Evolutionary conservation across 1,140 invertebrate genomes (phyloP).

Genomic region (Ylistrum balloti): DNA sequence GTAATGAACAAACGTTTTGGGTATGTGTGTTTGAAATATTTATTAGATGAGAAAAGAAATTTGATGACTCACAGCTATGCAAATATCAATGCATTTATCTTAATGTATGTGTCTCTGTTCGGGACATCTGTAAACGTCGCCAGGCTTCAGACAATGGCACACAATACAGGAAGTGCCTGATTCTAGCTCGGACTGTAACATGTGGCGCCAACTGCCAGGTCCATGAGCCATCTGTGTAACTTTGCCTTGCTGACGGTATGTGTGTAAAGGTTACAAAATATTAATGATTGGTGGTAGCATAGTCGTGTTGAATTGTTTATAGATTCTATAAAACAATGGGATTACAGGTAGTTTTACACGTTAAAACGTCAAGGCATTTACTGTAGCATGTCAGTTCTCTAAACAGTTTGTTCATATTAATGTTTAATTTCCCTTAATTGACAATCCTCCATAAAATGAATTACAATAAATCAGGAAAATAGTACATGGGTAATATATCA

Average conservation of each 20-base stretch:
- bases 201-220: slow-evolving; percentile 1
- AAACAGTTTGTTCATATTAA: no score
- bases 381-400: no score
- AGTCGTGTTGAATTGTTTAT: no score
- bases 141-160: neutral
- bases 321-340: no score
- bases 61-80: neutral
- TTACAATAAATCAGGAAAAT: no score
- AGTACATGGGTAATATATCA: no score
- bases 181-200: neutral
- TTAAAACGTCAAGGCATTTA: no score
- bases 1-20: neutral
- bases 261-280: neutral
- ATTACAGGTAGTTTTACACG: no score
- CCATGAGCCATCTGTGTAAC: neutral
- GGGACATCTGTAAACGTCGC: neutral
- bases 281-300: no score
- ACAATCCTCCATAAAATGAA: no score
- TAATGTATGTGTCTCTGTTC: neutral
- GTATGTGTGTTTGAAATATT: no score
- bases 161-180: neutral
- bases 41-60: neutral
- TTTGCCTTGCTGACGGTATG: neutral
- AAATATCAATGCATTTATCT: neutral
- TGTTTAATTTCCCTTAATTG: no score